These are phyloP conservation scores for Mormyrops attenuatus DNA, from an alignment of 2,797 vertebrate species.

Conservation along the genomic window DNA sequence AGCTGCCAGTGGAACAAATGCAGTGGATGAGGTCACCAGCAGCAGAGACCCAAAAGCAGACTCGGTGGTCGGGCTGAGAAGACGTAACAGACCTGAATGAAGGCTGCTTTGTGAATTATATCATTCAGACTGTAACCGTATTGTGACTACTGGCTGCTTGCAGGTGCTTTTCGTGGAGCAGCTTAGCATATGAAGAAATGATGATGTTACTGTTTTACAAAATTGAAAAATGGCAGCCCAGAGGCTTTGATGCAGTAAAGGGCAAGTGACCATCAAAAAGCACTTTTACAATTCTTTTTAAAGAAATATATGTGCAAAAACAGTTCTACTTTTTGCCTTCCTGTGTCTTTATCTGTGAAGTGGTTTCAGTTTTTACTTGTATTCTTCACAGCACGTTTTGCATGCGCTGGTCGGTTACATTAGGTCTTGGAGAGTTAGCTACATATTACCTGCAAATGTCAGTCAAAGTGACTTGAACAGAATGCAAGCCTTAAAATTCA, in stretches of 20 bases:
- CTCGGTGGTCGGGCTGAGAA: slow-evolving; percentile 56
- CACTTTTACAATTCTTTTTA: neutral
- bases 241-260: neutral
- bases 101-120: slow-evolving; percentile 11
- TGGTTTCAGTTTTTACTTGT: neutral
- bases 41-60: slow-evolving; percentile 32
- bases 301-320: neutral
- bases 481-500: neutral
- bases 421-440: neutral
- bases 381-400: neutral
- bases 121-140: neutral
- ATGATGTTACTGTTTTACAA: neutral
- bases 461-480: neutral
- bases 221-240: neutral
- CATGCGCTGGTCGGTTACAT: neutral
- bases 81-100: slow-evolving; percentile 70
- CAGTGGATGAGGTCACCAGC: slow-evolving; percentile 41
- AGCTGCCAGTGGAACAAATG: slow-evolving; percentile 39
- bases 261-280: neutral
- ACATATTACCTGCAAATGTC: neutral
- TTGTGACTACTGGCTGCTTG: neutral
- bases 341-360: neutral
- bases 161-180: neutral
- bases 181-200: neutral
- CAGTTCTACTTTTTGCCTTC: neutral